Conservation (phyloP, 1,140 invertebrate genomes). For the Philotrypesis tridentata region DNA sequence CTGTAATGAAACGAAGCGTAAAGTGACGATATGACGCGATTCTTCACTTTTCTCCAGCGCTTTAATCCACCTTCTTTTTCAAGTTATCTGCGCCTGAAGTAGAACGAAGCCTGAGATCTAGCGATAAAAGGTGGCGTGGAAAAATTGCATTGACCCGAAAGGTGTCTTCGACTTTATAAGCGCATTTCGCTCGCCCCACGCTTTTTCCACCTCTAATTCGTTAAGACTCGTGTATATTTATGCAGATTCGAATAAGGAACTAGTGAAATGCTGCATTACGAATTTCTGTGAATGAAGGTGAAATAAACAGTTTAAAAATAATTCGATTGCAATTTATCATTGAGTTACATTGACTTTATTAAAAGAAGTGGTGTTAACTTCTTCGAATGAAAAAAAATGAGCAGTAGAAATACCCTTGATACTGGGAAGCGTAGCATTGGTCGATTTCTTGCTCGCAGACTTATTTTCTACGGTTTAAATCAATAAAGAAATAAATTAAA, state of each 20-base stretch:
- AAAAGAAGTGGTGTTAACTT: too few species aligned
- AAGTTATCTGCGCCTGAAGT: neutral
- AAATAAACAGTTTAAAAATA: too few species aligned
- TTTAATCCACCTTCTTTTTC: neutral
- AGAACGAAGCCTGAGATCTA: neutral
- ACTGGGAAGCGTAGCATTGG: too few species aligned
- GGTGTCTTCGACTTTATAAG: slow-evolving; percentile 13
- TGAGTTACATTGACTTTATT: too few species aligned
- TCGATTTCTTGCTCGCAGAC: too few species aligned
- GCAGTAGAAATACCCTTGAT: too few species aligned
- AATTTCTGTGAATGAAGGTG: too few species aligned
- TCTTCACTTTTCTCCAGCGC: slow-evolving; percentile 18
- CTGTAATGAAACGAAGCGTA: slow-evolving; percentile 60
- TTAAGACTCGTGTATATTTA: neutral
- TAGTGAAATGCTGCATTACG: too few species aligned
- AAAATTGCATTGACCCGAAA: slow-evolving; percentile 18
- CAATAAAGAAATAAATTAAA: too few species aligned
- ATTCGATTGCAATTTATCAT: too few species aligned
- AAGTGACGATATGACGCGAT: slow-evolving; percentile 57
- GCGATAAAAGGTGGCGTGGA: neutral
- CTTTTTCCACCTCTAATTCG: neutral
- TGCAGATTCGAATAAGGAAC: neutral
- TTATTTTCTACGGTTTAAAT: too few species aligned
- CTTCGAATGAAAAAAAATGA: too few species aligned
- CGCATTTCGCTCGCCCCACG: neutral